phyloP scores from a whole-genome alignment of 1,140 invertebrate genomes.

The Monomorium pharaonis region DNA sequence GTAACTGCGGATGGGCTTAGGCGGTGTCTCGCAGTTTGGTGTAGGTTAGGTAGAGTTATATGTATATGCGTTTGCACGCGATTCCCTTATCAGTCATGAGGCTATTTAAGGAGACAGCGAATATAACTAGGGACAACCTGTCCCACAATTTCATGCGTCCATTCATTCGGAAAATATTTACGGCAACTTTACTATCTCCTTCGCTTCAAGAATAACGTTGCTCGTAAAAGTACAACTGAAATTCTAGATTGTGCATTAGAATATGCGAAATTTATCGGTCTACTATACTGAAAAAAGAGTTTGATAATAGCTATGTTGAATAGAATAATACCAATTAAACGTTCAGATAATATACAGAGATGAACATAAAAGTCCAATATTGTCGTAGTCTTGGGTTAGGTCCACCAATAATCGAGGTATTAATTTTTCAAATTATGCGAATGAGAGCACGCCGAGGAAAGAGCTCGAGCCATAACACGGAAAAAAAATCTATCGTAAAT shows the following conservation, averaged over 20 bases:
- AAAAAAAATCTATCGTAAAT: too few relatives aligned
- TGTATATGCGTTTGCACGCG: constrained; percentile 47
- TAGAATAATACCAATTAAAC: too few relatives aligned
- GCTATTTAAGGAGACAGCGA: constrained; percentile 5
- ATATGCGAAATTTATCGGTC: not conserved
- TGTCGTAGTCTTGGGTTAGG: too few relatives aligned
- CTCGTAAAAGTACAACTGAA: constrained; percentile 6
- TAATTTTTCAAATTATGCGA: too few relatives aligned
- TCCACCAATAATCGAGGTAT: too few relatives aligned
- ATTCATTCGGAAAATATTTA: not conserved
- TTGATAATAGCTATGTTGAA: too few relatives aligned
- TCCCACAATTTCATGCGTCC: not conserved
- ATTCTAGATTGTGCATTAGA: not conserved
- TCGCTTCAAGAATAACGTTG: not conserved
- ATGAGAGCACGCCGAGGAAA: too few relatives aligned
- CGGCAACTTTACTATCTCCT: not conserved
- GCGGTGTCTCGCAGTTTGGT: constrained; percentile 60
- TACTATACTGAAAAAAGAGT: too few relatives aligned
- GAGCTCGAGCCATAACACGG: too few relatives aligned
- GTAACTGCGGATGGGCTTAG: constrained; percentile 66
- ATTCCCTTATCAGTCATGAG: constrained; percentile 55
- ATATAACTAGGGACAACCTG: not conserved
- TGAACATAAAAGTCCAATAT: too few relatives aligned
- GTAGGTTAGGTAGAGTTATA: constrained; percentile 57
- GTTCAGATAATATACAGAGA: too few relatives aligned